Base-by-base conservation (phyloP, 2,888 invertebrate genomes). In the Rutpela maculata region DNA sequence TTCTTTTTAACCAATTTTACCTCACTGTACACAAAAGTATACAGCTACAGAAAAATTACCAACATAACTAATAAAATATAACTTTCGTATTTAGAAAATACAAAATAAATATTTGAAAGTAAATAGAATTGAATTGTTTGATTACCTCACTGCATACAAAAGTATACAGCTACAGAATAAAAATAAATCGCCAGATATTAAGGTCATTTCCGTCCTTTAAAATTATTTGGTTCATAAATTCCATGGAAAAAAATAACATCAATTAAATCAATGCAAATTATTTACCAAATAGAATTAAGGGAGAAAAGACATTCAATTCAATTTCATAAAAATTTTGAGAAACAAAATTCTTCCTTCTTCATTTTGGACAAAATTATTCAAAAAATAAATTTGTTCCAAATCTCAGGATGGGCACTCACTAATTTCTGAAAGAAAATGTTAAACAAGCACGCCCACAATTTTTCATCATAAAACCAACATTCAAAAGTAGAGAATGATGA, bases 111-210 rank as follows among this genome's bases (percentile, higher is more conserved):
- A 12, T 56, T 18, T n/a, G 2, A 11, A 56, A 12, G 6, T 6
- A 18, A 56, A 56, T 9, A 11, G 9, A 11, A 38, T 22, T 60
- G 17, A 22, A 60, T 22, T n/a, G 56, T 56, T 56, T 35, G 7
- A 1, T 57, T 60, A 60, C 63, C 70, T 70, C 70, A 59, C 70
- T 60, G 43, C 26, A 50, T 60, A 56, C n/a, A 38, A 70, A 70
- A 18, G 11, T 15, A 60, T 57, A n/a, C 22, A 59, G 35, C 56
- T 59, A 55, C 63, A 35, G 55, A 5, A 22, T 38, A 56, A 18
- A 26, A 4, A 26, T 26, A 26, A 26, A 4, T 26, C 22, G 4
- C 22, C 22, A 35, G 7, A 35, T 35, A 35, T 35, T 35, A 7
- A 35, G 7, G 31, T 7, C 31, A 6, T 35, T 35, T 35, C 7